Conservation (phyloP, 37 sponge, comb jelly and placozoan species). For the Spongilla lacustris region DNA sequence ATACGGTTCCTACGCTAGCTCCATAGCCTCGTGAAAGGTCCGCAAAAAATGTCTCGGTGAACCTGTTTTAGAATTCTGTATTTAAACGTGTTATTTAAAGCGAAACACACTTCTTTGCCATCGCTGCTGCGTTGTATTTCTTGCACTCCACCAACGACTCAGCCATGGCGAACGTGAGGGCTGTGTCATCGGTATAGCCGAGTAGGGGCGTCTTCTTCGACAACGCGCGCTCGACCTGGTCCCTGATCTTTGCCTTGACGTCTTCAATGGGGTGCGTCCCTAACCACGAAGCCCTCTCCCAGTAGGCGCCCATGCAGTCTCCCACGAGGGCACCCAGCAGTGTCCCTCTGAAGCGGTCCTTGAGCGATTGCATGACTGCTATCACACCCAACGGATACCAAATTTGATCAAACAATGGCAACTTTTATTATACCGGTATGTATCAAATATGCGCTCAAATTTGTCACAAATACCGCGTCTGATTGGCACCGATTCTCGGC, state of each 20-base stretch:
- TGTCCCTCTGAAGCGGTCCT: constrained; percentile 44
- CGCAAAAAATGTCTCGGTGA: constrained; percentile 53
- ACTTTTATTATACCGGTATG: too few species aligned
- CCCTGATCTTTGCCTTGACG: constrained; percentile 28
- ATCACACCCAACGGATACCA: too few species aligned
- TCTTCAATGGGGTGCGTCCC: constrained; percentile 32
- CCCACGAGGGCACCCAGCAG: constrained; percentile 74
- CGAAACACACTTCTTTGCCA: constrained; percentile 50
- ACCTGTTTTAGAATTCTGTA: constrained; percentile 31
- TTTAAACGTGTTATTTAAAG: background rate
- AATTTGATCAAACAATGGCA: too few species aligned
- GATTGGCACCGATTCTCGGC: too few species aligned
- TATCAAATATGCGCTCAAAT: too few species aligned
- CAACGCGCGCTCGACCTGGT: constrained; percentile 22
- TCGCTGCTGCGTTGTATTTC: constrained; percentile 31
- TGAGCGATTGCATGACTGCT: background rate
- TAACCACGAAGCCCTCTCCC: constrained; percentile 60
- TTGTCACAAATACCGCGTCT: too few species aligned
- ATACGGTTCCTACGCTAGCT: constrained; percentile 41
- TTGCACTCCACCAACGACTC: constrained; percentile 60
- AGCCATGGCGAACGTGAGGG: constrained; percentile 66
- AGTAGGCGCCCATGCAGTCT: constrained; percentile 73
- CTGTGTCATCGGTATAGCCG: constrained; percentile 81
- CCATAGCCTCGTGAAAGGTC: constrained; percentile 81
- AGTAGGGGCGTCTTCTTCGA: constrained; percentile 19